phyloP scores from a whole-genome alignment of 37 sponge, comb jelly and placozoan genomes.

The Petrosia ficiformis region DNA sequence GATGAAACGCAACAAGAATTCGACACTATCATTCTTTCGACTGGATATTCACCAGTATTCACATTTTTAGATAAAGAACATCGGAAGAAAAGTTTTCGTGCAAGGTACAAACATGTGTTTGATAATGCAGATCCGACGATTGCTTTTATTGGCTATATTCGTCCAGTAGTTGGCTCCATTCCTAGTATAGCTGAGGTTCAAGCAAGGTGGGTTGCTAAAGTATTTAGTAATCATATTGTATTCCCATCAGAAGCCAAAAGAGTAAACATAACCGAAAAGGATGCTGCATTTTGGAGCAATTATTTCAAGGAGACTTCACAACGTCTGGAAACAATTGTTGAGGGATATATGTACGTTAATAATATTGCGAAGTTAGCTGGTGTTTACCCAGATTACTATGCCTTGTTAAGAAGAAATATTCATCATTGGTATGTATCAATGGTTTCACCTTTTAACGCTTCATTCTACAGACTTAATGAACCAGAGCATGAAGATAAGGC shows the following conservation, averaged over 20 bases:
- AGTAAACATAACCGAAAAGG: constrained; percentile 25
- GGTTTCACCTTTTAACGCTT: constrained; percentile 74
- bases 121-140: constrained; percentile 70
- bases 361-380: constrained; percentile 72
- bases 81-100: constrained; percentile 6
- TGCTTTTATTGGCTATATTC: constrained; percentile 80
- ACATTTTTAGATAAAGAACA: constrained; percentile 57
- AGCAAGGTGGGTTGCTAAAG: constrained; percentile 78
- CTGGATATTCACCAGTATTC: constrained; percentile 52
- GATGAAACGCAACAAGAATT: constrained; percentile 69
- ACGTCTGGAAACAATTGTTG: constrained; percentile 60
- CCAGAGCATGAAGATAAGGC: constrained; percentile 27
- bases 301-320: constrained; percentile 59
- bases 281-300: constrained; percentile 42
- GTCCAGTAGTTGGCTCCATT: constrained; percentile 83
- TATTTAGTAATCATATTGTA: constrained; percentile 48
- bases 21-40: constrained; percentile 71
- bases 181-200: constrained; percentile 81
- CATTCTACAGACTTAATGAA: constrained; percentile 75
- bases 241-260: constrained; percentile 49
- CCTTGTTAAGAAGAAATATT: constrained; percentile 61
- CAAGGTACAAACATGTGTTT: constrained; percentile 83
- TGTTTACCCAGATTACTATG: constrained; percentile 74
- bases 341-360: constrained; percentile 77
- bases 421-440: constrained; percentile 60